Base-by-base conservation (phyloP, 2,888 invertebrate genomes). In the Rhodophaea formosa region DNA sequence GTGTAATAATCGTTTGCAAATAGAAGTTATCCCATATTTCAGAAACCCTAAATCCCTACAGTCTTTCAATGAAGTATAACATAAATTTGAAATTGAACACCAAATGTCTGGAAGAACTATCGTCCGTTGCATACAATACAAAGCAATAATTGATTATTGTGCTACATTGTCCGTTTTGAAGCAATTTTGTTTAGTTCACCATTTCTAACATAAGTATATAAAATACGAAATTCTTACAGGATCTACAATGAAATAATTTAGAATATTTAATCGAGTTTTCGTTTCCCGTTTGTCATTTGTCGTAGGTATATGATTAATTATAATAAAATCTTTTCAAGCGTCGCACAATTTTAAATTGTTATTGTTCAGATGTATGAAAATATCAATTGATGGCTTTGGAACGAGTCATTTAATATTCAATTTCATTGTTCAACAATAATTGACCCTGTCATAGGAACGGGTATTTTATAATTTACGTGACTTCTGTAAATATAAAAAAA, bases 401-500 rank as follows among this genome's bases (percentile, higher is more conserved):
- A 23, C 23, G 23, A 23, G 23, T 23, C 23, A 39, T 39, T 10
- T 12, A 39, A 12, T 39, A 2, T 39, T 10, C n/a, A n/a, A 12
- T 12, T 39, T 10, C n/a, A n/a, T 39, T 12, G n/a, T 7, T 29
- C 47, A 5, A 14, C 15, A n/a, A 23, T 23, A 46, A 29, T 47
- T 47, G 29, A 47, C 47, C 47, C 47, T 30, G 30, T 30, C 12
- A 23, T 47, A 30, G 29, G 30, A 47, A 30, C 12, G n/a, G 29
- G 14, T 46, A 23, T 39, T 39, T 12, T 39, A 29, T 29, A 30
- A 16, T 44, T 8, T 16, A 30, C 29, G 30, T 23, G 0, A 12
- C 7, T 46, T 23, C 17, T 30, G 30, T 47, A 47, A 30, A 47
- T 47, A 32, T n/a, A 32, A 43, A 53, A 39, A 53, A 44, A 30